A percentile compares a stretch with the other conserved stretches of the same genome.
These are phyloP conservation scores for Caenorhabditis sinica DNA, from an alignment of 2,888 invertebrate genomes.

Conservation along the genomic window DNA sequence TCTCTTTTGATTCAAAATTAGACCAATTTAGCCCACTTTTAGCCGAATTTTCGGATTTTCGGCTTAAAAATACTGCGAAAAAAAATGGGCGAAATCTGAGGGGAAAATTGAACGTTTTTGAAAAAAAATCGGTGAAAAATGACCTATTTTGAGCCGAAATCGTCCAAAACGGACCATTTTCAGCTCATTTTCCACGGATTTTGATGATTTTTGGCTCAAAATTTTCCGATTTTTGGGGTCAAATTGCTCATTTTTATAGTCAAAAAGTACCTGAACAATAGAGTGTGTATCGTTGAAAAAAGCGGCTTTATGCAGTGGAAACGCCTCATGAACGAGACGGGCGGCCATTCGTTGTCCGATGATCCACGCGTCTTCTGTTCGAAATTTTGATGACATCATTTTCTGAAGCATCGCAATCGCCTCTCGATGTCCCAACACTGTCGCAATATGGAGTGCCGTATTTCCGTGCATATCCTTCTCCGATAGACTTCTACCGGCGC, in stretches of 20 bases:
- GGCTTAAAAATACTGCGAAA: too few species aligned
- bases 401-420: conserved; percentile 91
- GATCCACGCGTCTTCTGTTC: conserved; percentile 61
- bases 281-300: conserved; percentile 80
- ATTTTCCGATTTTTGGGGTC: too few species aligned
- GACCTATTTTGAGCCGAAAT: too few species aligned
- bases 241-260: too few species aligned
- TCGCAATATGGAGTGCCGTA: conserved; percentile 95
- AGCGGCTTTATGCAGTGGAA: conserved; percentile 80
- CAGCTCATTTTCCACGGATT: too few species aligned
- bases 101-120: too few species aligned
- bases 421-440: conserved; percentile 96
- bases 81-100: too few species aligned
- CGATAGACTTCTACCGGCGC: conserved; percentile 72
- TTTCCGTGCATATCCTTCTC: conserved; percentile 87
- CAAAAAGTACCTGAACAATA: conserved; percentile 48
- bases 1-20: background rate
- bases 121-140: too few species aligned
- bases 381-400: conserved; percentile 57
- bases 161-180: too few species aligned
- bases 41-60: background rate
- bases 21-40: background rate
- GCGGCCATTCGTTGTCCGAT: conserved; percentile 63
- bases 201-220: too few species aligned
- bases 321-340: conserved; percentile 70